Base-by-base conservation (phyloP, 2,113 vertebrate species). In the Percopsis transmontana region DNA sequence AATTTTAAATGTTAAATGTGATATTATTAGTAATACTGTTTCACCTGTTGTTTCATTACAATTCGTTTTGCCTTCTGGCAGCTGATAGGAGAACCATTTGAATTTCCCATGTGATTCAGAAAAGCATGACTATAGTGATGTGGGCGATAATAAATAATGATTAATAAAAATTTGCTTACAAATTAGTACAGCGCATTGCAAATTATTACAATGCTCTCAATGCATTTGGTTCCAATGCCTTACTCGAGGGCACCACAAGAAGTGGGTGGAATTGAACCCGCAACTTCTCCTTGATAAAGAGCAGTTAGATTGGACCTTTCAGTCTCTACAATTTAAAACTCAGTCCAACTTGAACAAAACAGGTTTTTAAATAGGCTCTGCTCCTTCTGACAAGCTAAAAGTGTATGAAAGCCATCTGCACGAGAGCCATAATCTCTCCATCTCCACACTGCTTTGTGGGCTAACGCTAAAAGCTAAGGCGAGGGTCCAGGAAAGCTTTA, bases 391-490 rank as follows among this genome's bases (percentile, higher is more conserved):
- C 1, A 51, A 27, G 44, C 63, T 62, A 70, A 79, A 53, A 65
- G 51, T 44, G 45, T 42, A 61, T 63, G 47, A 82, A 80, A 78
- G 71, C 67, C 82, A 61, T 75, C 64, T 39, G 16, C n/a, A 12
- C 42, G 42, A 14, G 42, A 50, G 58, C 58, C 45, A 58, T 14
- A 52, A 18, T 33, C 63, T 68, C 61, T 62, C 63, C 64, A 20
- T 73, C 67, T 66, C 42, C 23, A 27, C 54, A 56, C 55, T 68
- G 66, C 82, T 86, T 86, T 72, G 67, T 48, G 61, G 74, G 33
- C 66, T 60, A 76, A 76, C 81, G 80, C 85, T 87, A 86, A 90
- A 85, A 88, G 83, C 85, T 78, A 72, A 87, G 60, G 83, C 68
- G 76, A 83, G 70, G 71, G 27, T 63, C 58, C 68, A 57, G 66